Conservation (phyloP, 1,140 invertebrate genomes). For the Zaprionus kolodkinae region DNA sequence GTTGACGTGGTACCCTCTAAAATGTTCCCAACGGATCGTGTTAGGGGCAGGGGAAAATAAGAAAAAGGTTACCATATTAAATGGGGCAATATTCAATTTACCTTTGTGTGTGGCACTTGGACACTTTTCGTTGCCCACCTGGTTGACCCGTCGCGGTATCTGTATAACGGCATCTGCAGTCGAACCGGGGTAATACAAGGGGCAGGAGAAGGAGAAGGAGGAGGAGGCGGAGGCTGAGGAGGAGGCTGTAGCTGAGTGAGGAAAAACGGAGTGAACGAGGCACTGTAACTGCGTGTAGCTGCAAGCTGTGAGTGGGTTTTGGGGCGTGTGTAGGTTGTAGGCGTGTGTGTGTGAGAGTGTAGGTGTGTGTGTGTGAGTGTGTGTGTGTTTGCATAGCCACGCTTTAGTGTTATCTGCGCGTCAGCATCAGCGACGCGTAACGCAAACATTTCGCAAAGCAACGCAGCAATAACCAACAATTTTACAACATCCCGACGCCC, state of each 20-base stretch:
- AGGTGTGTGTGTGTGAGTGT: conserved; percentile 12
- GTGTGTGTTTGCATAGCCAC: conserved; percentile 45
- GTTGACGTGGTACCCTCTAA: conserved; percentile 16
- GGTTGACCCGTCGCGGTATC: conserved; percentile 28
- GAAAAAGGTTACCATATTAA: conserved; percentile 28
- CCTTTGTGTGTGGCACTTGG: conserved; percentile 31
- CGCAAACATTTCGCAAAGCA: conserved; percentile 66
- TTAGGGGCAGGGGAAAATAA: background rate
- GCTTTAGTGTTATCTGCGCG: conserved; percentile 74
- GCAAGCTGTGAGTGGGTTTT: conserved; percentile 33
- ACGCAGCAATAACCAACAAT: conserved; percentile 68
- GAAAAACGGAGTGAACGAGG: conserved; percentile 20
- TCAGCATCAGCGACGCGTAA: conserved; percentile 73
- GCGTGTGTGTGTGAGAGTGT: conserved; percentile 27
- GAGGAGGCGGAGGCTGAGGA: background rate
- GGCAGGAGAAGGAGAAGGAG: background rate
- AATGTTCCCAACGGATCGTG: conserved; percentile 16
- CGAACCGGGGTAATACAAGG: conserved; percentile 10
- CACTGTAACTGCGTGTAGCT: conserved; percentile 32
- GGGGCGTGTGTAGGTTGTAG: conserved; percentile 19
- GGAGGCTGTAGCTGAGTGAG: background rate
- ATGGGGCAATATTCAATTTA: conserved; percentile 50
- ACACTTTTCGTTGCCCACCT: conserved; percentile 16
- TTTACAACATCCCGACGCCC: conserved; percentile 17
- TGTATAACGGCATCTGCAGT: background rate